These are phyloP conservation scores for Drosophila navojoa DNA, from an alignment of 1,140 invertebrate genomes.

Conservation along the genomic window DNA sequence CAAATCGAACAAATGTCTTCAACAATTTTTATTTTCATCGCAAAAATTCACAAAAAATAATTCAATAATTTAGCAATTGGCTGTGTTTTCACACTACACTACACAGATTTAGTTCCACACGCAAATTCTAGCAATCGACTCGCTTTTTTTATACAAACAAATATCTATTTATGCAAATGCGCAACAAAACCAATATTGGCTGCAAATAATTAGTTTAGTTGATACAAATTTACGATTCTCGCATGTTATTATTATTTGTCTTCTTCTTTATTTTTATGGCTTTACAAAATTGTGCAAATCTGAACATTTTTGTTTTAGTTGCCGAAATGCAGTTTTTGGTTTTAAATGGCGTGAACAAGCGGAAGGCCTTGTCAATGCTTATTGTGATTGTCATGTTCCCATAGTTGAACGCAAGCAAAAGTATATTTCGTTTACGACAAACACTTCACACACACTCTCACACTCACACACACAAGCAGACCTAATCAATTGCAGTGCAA, in stretches of 20 bases:
- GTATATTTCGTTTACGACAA: conserved; percentile 39
- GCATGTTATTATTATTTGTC: conserved; percentile 60
- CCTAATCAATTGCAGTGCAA: conserved; percentile 50
- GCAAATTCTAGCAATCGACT: conserved; percentile 40
- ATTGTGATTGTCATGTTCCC: conserved; percentile 62
- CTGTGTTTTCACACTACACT: conserved; percentile 44
- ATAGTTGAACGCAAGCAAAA: conserved; percentile 44
- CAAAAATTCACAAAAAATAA: no score
- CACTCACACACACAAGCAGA: conserved; percentile 6
- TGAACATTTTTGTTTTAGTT: conserved; percentile 14
- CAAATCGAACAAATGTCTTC: conserved; percentile 15
- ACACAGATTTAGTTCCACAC: conserved; percentile 35
- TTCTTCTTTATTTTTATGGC: conserved; percentile 36
- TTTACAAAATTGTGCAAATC: conserved; percentile 29
- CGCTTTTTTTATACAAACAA: conserved; percentile 20
- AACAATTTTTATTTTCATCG: conserved; percentile 16
- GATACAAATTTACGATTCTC: conserved; percentile 43
- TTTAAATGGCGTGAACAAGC: conserved; percentile 5
- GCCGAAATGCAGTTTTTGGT: conserved; percentile 2
- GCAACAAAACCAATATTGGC: conserved; percentile 56
- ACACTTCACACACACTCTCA: conserved; percentile 29
- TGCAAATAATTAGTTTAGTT: conserved; percentile 77
- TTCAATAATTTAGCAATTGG: conserved; percentile 47
- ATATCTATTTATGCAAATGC: conserved; percentile 28
- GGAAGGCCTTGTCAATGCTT: conserved; percentile 52